Evolutionary conservation across 2,113 vertebrate genomes (phyloP).

Genomic region (Stigmatopora argus): DNA sequence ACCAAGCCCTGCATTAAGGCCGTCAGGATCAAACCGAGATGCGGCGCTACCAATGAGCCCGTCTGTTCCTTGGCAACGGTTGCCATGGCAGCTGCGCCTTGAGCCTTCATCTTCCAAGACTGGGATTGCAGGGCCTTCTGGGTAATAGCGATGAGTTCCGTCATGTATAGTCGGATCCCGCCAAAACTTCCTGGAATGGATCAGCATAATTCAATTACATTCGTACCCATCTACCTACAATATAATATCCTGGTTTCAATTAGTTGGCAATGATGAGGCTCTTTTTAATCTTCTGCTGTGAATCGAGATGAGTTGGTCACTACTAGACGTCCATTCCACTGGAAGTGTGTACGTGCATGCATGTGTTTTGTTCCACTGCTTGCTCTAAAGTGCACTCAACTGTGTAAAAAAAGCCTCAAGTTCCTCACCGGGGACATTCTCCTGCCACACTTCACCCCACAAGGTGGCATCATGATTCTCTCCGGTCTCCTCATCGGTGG

Average conservation of each 20-base stretch:
- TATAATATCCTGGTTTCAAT: too few relatives aligned
- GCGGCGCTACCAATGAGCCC: conserved; percentile 81
- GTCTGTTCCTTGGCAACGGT: conserved; percentile 90
- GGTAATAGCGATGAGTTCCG: conserved; percentile 86
- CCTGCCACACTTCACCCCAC: conserved; percentile 96
- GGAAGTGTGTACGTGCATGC: too few relatives aligned
- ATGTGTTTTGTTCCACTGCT: too few relatives aligned
- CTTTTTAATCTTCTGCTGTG: too few relatives aligned
- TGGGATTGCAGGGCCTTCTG: conserved; percentile 94
- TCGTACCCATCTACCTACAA: neutral
- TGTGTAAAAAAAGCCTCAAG: too few relatives aligned
- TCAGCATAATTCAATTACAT: neutral
- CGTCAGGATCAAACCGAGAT: conserved; percentile 85
- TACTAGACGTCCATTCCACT: too few relatives aligned
- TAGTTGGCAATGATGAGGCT: too few relatives aligned
- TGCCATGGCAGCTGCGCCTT: conserved; percentile 91
- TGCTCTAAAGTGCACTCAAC: too few relatives aligned
- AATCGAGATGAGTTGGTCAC: too few relatives aligned
- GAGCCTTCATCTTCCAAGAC: conserved; percentile 99
- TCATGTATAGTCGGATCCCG: conserved; percentile 90
- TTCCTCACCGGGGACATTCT: conserved; percentile 88
- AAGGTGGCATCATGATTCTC: conserved; percentile 80
- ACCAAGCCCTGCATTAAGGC: conserved; percentile 86
- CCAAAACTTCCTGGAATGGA: conserved; percentile 81
- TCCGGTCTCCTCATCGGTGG: conserved; percentile 81